Base-by-base conservation (phyloP, 2,888 invertebrate species). In the Volucella zonaria region DNA sequence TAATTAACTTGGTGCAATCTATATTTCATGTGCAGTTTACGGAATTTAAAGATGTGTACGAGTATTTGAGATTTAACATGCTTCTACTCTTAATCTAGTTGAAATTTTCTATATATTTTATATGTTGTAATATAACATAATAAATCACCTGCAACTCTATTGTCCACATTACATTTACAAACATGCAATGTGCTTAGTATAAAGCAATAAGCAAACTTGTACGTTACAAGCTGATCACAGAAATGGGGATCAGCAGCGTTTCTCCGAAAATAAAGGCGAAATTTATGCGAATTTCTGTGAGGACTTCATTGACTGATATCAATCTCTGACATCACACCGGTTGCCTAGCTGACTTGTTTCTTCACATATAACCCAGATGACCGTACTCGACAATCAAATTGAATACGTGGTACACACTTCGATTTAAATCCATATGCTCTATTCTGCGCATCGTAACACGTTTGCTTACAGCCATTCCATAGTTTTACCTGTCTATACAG, bases 291-390 rank as follows among this genome's bases (percentile, higher is more conserved):
- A 68, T 81, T 77, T 81, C 58, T 77, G 80, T 75, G 71, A 77
- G 61, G 73, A 80, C 76, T 85, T 73, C 81, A 85, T 85, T 85
- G 85, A 85, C 85, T 85, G 85, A 85, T 85, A 76, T 76, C 85
- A 85, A 85, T 85, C 85, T 85, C 73, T 85, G 76, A 85, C 85
- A 85, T 81, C 77, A 81, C 81, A 76, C 67, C 67, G 73, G 76
- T 81, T 81, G 62, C 67, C 47, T 54, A 67, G 52, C 68, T 64
- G 70, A 58, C 67, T 85, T 77, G 85, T 85, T 81, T 52, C 76
- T 81, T 6, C 31, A 31, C 31, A 47, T 77, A 81, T 77, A 81
- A 77, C 85, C 76, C 81, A 73, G 81, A 85, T 85, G 85, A 85
- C 85, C 85, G 76, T 76, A 68, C 85, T 85, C 76, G 76, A 73